Evolutionary conservation across 2,113 vertebrate genomes (phyloP).

Genomic region (Alaudala cheleensis): DNA sequence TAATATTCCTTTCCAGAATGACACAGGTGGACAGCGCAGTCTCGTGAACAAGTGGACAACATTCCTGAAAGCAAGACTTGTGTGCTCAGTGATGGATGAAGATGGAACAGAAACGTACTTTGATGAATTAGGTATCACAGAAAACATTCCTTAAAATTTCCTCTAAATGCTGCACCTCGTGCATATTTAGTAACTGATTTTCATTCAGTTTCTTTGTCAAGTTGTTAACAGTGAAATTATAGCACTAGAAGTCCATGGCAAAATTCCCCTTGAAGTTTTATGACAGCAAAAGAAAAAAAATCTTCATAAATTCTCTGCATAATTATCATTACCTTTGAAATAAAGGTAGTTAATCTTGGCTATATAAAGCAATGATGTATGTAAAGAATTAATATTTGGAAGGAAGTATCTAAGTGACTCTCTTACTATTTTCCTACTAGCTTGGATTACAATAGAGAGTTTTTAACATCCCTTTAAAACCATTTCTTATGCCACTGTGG

Average conservation of each 20-base stretch:
- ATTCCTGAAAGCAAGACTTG: conserved; percentile 93
- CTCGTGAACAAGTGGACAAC: conserved; percentile 99
- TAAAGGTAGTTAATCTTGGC: neutral
- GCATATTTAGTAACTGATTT: neutral
- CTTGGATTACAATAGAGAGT: neutral
- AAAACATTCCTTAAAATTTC: neutral
- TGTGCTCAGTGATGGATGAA: conserved; percentile 94
- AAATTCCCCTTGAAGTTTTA: neutral
- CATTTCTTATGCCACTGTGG: neutral
- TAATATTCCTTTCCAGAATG: conserved; percentile 80
- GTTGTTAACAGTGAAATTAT: neutral
- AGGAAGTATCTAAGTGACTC: neutral
- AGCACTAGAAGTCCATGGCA: neutral
- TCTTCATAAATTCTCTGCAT: neutral
- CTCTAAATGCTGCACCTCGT: neutral
- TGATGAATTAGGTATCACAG: conserved; percentile 89
- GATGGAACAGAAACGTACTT: conserved; percentile 96
- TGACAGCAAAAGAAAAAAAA: neutral
- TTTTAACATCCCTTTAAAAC: neutral
- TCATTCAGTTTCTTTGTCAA: neutral
- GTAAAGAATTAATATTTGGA: neutral
- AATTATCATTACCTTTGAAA: neutral
- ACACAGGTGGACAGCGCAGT: conserved; percentile 95
- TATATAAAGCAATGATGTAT: neutral
- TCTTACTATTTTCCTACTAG: neutral